Percentiles rank a stretch among this genome's conserved stretches.
These are phyloP conservation scores for Plagiodera versicolora DNA, from an alignment of 2,888 invertebrate species.

Conservation along the genomic window DNA sequence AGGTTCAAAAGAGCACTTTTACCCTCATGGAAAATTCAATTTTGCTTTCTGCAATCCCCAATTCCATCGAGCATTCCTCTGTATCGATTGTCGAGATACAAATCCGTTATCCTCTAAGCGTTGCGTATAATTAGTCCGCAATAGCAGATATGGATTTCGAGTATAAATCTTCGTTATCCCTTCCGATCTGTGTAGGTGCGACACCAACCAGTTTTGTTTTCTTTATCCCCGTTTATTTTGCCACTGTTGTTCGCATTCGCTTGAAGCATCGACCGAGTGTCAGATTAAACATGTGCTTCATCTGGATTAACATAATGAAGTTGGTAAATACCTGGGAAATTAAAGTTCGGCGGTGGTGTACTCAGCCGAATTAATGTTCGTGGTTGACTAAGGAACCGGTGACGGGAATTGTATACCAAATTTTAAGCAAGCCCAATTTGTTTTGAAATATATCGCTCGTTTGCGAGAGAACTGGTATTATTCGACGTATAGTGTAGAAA, in stretches of 20 bases:
- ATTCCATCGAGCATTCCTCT: no score
- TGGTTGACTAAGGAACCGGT: no score
- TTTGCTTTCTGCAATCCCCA: no score
- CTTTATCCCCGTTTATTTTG: slow-evolving; percentile 25
- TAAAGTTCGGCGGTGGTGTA: not conserved
- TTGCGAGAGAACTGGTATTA: no score
- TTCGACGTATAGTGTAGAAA: no score
- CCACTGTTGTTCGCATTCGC: slow-evolving; percentile 7
- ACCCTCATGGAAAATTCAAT: no score
- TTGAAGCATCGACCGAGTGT: not conserved
- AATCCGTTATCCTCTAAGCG: not conserved
- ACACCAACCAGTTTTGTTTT: slow-evolving; percentile 19
- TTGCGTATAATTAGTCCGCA: slow-evolving; percentile 21
- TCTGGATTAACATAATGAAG: slow-evolving; percentile 25
- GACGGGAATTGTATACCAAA: no score
- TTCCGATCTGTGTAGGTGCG: slow-evolving; percentile 6
- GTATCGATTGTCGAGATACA: no score
- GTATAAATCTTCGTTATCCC: slow-evolving; percentile 27
- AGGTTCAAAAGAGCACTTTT: no score
- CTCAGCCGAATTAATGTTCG: not conserved
- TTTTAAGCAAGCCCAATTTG: no score
- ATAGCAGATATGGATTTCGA: slow-evolving; percentile 26
- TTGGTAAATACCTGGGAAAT: slow-evolving; percentile 23
- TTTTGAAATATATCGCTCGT: no score
- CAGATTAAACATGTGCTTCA: slow-evolving; percentile 27